These are phyloP conservation scores for Cerastis leucographa DNA, from an alignment of 2,888 invertebrate species.

Conservation along the genomic window DNA sequence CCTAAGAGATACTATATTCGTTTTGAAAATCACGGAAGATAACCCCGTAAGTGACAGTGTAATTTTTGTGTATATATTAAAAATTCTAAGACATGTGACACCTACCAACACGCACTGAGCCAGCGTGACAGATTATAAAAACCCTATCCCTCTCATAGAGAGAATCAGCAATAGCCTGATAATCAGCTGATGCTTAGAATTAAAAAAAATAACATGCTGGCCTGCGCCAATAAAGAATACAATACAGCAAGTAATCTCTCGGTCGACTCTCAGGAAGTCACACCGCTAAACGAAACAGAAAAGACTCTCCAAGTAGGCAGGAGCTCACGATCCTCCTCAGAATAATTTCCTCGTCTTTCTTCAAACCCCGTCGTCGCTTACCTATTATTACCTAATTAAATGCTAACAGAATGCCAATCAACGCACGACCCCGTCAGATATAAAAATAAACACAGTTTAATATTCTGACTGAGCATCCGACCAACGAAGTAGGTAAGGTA, in stretches of 20 bases:
- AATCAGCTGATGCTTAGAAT: background rate
- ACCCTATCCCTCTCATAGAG: background rate
- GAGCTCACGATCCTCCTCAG: conserved; percentile 30
- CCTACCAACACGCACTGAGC: background rate
- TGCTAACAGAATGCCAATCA: conserved; percentile 54
- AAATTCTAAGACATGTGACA: background rate
- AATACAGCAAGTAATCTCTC: background rate
- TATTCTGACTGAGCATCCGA: conserved; percentile 38
- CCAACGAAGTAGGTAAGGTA: conserved; percentile 2
- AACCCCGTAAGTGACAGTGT: too few relatives aligned
- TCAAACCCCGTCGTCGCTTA: conserved; percentile 27
- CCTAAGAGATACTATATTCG: too few relatives aligned
- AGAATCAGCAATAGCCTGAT: background rate
- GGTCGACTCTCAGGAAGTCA: background rate
- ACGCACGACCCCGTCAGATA: conserved; percentile 40
- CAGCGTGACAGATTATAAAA: background rate
- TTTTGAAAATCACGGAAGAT: too few relatives aligned
- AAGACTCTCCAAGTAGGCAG: conserved; percentile 15
- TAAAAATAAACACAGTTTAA: conserved; percentile 56
- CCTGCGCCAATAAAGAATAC: background rate
- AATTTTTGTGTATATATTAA: too few relatives aligned
- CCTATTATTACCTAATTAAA: conserved; percentile 56
- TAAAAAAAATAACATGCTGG: background rate
- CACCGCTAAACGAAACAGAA: conserved; percentile 18
- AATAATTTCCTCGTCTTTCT: conserved; percentile 47